Percentiles rank a stretch among this genome's conserved stretches.
Evolutionary conservation across 2,888 invertebrate genomes (phyloP).

Genomic region (Diloba caeruleocephala): DNA sequence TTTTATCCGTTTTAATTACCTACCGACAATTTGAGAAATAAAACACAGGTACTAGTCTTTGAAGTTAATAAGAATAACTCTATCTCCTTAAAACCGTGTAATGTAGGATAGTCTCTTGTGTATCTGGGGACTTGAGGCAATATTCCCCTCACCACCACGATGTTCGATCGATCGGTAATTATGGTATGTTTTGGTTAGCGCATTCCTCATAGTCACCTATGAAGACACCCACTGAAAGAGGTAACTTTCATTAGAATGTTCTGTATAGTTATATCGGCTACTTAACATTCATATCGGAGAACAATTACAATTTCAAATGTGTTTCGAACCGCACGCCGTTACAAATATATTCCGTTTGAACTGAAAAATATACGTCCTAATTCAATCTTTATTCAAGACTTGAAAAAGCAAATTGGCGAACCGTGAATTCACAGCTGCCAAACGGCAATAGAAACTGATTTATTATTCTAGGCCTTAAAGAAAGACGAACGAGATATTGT

Average conservation of each 20-base stretch:
- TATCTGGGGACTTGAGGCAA: too few relatives aligned
- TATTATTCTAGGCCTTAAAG: neutral
- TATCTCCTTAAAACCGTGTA: too few relatives aligned
- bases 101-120: too few relatives aligned
- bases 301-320: constrained; percentile 8
- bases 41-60: too few relatives aligned
- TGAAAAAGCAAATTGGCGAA: constrained; percentile 2
- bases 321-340: neutral
- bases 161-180: too few relatives aligned
- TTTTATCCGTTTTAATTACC: too few relatives aligned
- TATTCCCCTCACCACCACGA: too few relatives aligned
- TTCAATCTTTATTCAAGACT: constrained; percentile 5
- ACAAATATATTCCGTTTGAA: constrained; percentile 4
- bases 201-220: too few relatives aligned
- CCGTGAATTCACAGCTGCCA: neutral
- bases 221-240: too few relatives aligned
- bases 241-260: neutral
- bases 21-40: too few relatives aligned
- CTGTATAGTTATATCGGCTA: neutral
- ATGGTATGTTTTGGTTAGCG: too few relatives aligned
- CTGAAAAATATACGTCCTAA: neutral
- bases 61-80: too few relatives aligned
- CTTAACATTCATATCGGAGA: neutral
- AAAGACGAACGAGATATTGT: neutral
- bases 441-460: constrained; percentile 3